Evolutionary conservation across 2,797 vertebrate genomes (phyloP).

Genomic region (Rhabdomys pumilio): DNA sequence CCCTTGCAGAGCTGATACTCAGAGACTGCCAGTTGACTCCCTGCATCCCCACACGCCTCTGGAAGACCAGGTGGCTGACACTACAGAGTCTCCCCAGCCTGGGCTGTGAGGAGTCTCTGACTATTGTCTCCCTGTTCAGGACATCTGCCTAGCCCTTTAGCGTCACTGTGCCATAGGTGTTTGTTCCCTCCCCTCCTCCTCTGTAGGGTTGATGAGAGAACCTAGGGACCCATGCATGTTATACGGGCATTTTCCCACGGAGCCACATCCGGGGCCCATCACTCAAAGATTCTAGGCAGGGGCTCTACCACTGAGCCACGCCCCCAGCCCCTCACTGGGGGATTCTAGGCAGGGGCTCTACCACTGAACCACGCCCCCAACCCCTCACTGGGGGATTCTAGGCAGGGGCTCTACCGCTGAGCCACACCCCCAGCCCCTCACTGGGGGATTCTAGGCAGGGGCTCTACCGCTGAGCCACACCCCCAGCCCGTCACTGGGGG

Average conservation of each 20-base stretch:
- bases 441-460: background rate
- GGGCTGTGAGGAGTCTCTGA: background rate
- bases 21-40: background rate
- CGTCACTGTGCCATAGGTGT: background rate
- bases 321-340: background rate
- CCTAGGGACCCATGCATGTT: background rate
- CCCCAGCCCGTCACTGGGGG: background rate
- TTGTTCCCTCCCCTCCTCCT: background rate
- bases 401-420: background rate
- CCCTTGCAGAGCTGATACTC: accelerated
- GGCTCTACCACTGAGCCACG: background rate
- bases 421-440: background rate
- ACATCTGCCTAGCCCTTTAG: background rate
- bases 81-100: accelerated
- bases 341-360: background rate
- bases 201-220: background rate
- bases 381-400: background rate
- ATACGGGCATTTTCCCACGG: background rate
- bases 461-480: background rate
- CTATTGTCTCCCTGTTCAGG: background rate
- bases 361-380: background rate
- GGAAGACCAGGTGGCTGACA: accelerated
- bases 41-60: accelerated
- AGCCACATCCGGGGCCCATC: background rate
- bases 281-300: background rate